Base-by-base conservation (phyloP, 2,113 vertebrate species). In the Coptodon rendalli region DNA sequence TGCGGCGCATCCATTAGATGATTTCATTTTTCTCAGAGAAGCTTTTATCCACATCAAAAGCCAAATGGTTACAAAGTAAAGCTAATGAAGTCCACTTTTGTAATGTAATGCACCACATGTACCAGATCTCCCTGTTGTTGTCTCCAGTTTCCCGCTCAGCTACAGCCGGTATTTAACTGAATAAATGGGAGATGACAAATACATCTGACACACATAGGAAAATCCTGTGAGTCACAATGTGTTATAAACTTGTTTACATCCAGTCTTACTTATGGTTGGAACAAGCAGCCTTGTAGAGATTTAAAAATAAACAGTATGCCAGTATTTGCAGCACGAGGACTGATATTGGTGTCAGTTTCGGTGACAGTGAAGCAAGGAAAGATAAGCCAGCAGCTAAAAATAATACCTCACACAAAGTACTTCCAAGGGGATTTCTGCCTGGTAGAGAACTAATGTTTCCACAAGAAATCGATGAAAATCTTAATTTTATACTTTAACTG, bases 331-430 rank as follows among this genome's bases (percentile, higher is more conserved):
- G 45, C 50, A 38, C 29, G 27, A 29, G 19, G 50, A 6, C 43
- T 85, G 61, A 11, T 48, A 84, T 22, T 84, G 63, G 31, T 84
- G 50, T 88, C 52, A 31, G 38, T 87, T 91, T 87, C 43, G 3
- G 40, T 3, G 40, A 19, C 52, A 82, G 53, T 1, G 9, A 85
- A 3, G 16, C 17, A 48, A 27, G 89, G n/a, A 73, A 56, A 88
- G 68, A 84, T 76, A 78, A 88, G 86, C 19, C 83, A 56, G 68
- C 52, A 50, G 29, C 54, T 93, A 85, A 92, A 94, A 90, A 88
- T 90, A 91, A 73, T 22, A 13, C 14, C 54, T 76, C 86, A 89
- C 38, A n/a, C 57, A 79, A 83, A 84, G 16, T 27, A 54, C 38
- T 81, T 88, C 66, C 27, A 88, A 68, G 73, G 71, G 86, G 81